Conservation (phyloP, 2,113 vertebrate genomes). For the Rynchops niger region DNA sequence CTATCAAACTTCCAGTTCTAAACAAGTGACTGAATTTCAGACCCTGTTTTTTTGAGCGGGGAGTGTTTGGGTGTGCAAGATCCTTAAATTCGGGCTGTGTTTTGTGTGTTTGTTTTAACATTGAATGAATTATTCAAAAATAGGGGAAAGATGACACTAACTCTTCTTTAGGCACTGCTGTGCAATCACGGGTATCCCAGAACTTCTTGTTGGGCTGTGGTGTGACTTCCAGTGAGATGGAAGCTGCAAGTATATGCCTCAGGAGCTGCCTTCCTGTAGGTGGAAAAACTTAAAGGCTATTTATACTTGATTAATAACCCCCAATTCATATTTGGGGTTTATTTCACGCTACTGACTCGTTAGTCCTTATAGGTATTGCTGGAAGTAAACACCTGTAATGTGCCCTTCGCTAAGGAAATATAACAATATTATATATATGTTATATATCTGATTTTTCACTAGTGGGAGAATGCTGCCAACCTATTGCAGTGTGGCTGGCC, state of each 20-base stretch:
- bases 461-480: neutral
- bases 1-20: neutral
- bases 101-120: neutral
- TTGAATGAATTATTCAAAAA: neutral
- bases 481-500: neutral
- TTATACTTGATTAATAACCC: neutral
- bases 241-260: neutral
- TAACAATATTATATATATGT: too few relatives aligned
- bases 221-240: neutral
- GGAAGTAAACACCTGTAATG: neutral
- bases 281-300: neutral
- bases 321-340: neutral
- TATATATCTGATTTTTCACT: neutral
- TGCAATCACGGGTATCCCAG: neutral
- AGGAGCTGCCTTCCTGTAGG: neutral
- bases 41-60: neutral
- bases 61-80: neutral
- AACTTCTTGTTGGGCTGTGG: neutral
- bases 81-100: neutral
- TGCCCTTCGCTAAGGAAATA: neutral
- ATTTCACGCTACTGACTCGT: neutral
- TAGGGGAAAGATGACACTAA: too few relatives aligned
- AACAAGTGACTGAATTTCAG: neutral
- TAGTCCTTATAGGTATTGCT: neutral
- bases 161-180: neutral